Base-by-base conservation (phyloP, 2,888 invertebrate species). In the Caenorhabditis macrosperma region DNA sequence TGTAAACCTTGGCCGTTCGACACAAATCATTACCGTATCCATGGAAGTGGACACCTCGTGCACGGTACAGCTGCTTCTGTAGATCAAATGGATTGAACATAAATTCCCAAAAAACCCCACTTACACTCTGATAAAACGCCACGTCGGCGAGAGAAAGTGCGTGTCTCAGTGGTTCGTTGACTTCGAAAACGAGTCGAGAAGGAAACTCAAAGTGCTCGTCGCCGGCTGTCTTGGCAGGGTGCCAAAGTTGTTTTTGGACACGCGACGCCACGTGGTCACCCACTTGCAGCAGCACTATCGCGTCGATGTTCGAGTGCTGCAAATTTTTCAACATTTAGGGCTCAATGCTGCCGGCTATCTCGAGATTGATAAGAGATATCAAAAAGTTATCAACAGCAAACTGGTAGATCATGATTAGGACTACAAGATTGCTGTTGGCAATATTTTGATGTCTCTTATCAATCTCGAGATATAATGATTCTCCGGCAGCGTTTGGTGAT, bases 1-100 rank as follows among this genome's bases (percentile, higher is more conserved):
- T 93, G 89, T 94, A 93, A 28, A 93, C 87, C 61, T 92, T 92
- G 26, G 91, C 88, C 0, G 86, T 85, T 76, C 93, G 92, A 67
- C 93, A 91, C 61, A 91, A 9, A 24, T 81, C 82, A 44, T 88
- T 88, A 20, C 86, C 88, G 71, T 80, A 87, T 0, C 71, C 80
- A 9, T 48, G 61, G 61, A 78, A 86, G 7, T 82, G 79, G 17
- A 83, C 67, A 3, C 69, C 69, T 15, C 75, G 60, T 2, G 78
- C 82, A 2, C 85, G 79, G 72, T 81, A 80, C 12, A 67, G 24
- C 24, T 67, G 54, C 55, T 82, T 84, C 84, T 85, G 75, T 5
- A 33, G 9, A 33, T 7, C 5, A 33, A 33, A 9, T 5, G 33
- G 33, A 5, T 33, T 9, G 33, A 33, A n/a, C n/a, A n/a, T n/a